Conservation (phyloP, 2,113 vertebrate genomes). For the Malurus melanocephalus region DNA sequence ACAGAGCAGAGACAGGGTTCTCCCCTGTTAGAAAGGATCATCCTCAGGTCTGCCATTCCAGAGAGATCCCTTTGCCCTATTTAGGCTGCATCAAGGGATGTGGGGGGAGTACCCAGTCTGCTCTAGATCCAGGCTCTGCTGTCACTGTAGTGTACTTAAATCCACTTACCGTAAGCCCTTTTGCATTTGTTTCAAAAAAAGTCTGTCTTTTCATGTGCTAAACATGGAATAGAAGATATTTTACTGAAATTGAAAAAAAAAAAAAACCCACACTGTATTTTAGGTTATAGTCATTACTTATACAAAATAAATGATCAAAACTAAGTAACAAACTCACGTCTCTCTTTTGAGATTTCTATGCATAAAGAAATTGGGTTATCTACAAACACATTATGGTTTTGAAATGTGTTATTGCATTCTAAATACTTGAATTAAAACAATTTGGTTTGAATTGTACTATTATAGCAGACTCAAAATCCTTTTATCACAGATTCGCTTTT, state of each 20-base stretch:
- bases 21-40: neutral
- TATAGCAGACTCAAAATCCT: conserved; percentile 43
- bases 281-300: conserved; percentile 42
- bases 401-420: conserved; percentile 58
- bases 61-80: neutral
- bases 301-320: conserved; percentile 61
- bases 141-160: neutral
- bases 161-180: neutral
- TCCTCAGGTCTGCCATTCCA: neutral
- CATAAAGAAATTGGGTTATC: conserved; percentile 64
- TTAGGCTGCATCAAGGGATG: neutral
- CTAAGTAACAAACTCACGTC: conserved; percentile 27
- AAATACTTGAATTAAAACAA: conserved; percentile 66
- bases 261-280: neutral
- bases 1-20: neutral
- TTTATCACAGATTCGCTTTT: conserved; percentile 15
- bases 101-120: neutral
- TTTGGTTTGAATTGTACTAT: conserved; percentile 55
- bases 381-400: conserved; percentile 50
- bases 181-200: neutral
- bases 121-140: neutral
- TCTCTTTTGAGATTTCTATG: conserved; percentile 60
- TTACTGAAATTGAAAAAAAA: conserved; percentile 9
- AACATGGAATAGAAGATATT: conserved; percentile 5
- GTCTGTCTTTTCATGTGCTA: neutral